Evolutionary conservation across 2,113 vertebrate genomes (phyloP).

Genomic region (Embiotoca jacksoni): DNA sequence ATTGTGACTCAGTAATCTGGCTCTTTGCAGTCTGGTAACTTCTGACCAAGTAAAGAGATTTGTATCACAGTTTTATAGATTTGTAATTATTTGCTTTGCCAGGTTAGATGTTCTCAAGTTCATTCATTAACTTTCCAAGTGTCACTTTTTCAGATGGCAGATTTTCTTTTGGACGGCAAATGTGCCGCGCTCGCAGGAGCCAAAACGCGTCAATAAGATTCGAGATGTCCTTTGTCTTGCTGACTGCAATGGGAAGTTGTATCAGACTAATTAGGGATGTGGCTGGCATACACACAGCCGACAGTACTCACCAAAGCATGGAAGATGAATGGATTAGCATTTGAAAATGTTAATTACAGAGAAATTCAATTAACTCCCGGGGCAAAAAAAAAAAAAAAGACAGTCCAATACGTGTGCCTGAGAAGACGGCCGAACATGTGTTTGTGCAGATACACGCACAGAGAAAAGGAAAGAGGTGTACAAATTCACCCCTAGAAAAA

Average conservation of each 20-base stretch:
- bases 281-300: slow-evolving; percentile 63
- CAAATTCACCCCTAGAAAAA: slow-evolving; percentile 16
- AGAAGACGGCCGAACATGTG: slow-evolving; percentile 53
- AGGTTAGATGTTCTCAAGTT: slow-evolving; percentile 5
- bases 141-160: slow-evolving; percentile 38
- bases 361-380: slow-evolving; percentile 82
- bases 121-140: slow-evolving; percentile 33
- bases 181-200: slow-evolving; percentile 33
- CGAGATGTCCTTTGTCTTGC: slow-evolving; percentile 66
- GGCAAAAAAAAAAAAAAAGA: slow-evolving; percentile 58
- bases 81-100: background rate
- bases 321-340: slow-evolving; percentile 81
- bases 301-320: slow-evolving; percentile 62
- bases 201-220: slow-evolving; percentile 40
- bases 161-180: slow-evolving; percentile 42
- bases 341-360: slow-evolving; percentile 83
- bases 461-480: slow-evolving; percentile 3
- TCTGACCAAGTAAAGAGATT: background rate
- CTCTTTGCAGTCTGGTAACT: slow-evolving; percentile 15
- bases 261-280: slow-evolving; percentile 75
- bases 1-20: slow-evolving; percentile 8
- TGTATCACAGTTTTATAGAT: slow-evolving; percentile 19
- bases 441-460: slow-evolving; percentile 54
- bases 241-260: slow-evolving; percentile 67
- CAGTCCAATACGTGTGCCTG: slow-evolving; percentile 51